Percentiles rank a stretch among this genome's conserved stretches.
These are phyloP conservation scores for Antedon mediterranea DNA, from an alignment of 53 echinoderm and acorn worm species.

Conservation along the genomic window DNA sequence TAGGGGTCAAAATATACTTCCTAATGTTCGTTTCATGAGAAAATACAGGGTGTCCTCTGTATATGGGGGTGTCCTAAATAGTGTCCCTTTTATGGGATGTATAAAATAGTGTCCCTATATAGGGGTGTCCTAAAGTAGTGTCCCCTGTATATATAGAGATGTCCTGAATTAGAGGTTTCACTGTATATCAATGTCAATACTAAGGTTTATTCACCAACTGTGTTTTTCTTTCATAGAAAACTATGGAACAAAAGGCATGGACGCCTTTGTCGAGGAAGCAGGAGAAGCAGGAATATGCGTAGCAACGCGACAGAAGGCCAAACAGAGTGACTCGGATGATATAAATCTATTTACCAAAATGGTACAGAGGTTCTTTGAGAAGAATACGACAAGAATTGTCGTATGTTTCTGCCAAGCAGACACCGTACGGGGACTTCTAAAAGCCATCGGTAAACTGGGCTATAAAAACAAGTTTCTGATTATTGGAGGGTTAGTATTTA, in stretches of 20 bases:
- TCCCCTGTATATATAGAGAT: too few species aligned
- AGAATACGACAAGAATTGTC: conserved; percentile 60
- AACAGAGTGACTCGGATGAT: conserved; percentile 16
- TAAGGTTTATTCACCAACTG: neutral
- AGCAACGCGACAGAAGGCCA: conserved; percentile 42
- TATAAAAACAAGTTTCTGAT: conserved; percentile 36
- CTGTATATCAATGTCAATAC: too few species aligned
- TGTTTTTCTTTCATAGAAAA: conserved; percentile 40
- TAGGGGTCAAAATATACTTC: too few species aligned
- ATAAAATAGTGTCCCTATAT: too few species aligned
- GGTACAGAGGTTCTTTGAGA: conserved; percentile 33
- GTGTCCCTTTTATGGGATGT: too few species aligned
- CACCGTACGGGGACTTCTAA: conserved; percentile 49
- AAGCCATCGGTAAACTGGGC: conserved; percentile 39
- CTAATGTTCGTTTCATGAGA: too few species aligned
- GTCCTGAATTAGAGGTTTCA: too few species aligned
- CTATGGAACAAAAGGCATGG: conserved; percentile 85
- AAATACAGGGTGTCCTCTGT: too few species aligned
- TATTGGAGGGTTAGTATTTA: conserved; percentile 58
- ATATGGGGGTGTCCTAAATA: too few species aligned
- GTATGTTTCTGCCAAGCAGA: conserved; percentile 84
- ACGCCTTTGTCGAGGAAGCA: conserved; percentile 64
- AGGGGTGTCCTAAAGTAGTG: too few species aligned
- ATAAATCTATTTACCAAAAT: conserved; percentile 44
- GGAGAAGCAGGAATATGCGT: conserved; percentile 60